Evolutionary conservation across 2,797 vertebrate species (phyloP).

Genomic region (Nannoperca australis): DNA sequence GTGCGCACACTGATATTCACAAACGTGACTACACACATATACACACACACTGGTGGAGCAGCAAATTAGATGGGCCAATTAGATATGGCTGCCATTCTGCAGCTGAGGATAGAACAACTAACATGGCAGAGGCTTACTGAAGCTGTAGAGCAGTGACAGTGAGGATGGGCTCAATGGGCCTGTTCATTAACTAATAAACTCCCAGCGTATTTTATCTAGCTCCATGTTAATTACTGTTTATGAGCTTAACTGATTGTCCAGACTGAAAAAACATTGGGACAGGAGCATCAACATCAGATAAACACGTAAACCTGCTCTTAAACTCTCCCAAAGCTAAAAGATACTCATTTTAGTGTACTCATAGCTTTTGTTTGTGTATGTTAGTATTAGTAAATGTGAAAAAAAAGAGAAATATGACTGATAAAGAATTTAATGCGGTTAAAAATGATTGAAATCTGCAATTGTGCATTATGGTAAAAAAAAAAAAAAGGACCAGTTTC

Average conservation of each 20-base stretch:
- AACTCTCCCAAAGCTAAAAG: not conserved
- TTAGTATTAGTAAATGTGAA: not conserved
- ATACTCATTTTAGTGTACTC: not conserved
- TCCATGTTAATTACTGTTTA: constrained; percentile 53
- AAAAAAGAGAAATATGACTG: not conserved
- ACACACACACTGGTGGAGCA: constrained; percentile 43
- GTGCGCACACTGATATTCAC: constrained; percentile 40
- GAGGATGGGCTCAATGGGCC: constrained; percentile 46
- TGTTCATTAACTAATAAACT: constrained; percentile 62
- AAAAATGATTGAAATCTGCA: not conserved
- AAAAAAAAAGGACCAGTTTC: not conserved
- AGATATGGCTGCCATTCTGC: constrained; percentile 75
- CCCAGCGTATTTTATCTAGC: constrained; percentile 36
- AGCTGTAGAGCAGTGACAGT: constrained; percentile 41
- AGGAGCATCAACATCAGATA: constrained; percentile 18
- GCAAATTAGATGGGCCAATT: constrained; percentile 76
- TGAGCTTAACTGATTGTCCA: constrained; percentile 33
- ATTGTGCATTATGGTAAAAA: not conserved
- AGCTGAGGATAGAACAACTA: constrained; percentile 62
- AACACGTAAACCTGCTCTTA: not conserved
- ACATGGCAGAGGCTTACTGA: constrained; percentile 64
- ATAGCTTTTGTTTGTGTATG: too few species aligned
- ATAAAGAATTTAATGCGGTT: not conserved
- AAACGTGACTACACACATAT: not conserved
- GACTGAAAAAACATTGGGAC: constrained; percentile 3